Conservation (phyloP, 2,113 vertebrate species). For the Protomyctophum bolini region DNA sequence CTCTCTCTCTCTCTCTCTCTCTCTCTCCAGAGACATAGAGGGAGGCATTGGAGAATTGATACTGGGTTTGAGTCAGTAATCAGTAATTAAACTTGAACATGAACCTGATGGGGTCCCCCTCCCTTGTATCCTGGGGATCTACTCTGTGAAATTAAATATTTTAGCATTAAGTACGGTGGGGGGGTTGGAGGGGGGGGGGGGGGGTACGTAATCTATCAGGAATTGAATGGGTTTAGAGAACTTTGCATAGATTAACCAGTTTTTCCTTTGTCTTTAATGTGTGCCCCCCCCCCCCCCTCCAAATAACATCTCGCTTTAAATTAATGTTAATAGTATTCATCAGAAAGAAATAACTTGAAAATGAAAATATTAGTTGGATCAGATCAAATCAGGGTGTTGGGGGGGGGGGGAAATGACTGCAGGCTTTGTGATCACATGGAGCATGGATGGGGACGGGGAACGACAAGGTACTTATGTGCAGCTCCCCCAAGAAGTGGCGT, state of each 20-base stretch:
- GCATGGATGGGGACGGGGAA: constrained; percentile 30
- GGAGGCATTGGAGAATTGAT: constrained; percentile 85
- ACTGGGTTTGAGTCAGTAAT: constrained; percentile 92
- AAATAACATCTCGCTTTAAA: constrained; percentile 84
- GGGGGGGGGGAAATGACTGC: constrained; percentile 83
- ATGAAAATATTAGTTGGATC: constrained; percentile 86
- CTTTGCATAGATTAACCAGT: constrained; percentile 86
- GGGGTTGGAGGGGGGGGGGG: constrained; percentile 82
- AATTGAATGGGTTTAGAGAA: constrained; percentile 80
- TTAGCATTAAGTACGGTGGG: constrained; percentile 75
- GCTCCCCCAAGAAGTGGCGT: constrained; percentile 4
- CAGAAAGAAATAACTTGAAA: constrained; percentile 80
- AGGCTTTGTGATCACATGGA: constrained; percentile 72
- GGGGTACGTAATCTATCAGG: constrained; percentile 90
- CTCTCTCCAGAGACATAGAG: constrained; percentile 67
- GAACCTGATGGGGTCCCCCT: constrained; percentile 86
- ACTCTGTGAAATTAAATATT: constrained; percentile 88
- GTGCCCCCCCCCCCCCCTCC: no score
- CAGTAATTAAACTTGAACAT: constrained; percentile 97
- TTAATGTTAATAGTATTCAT: constrained; percentile 89
- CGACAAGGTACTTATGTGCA: constrained; percentile 4
- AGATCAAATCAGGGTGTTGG: constrained; percentile 83
- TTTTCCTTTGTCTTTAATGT: constrained; percentile 64
- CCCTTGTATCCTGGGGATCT: constrained; percentile 85
- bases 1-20: constrained; percentile 18